Evolutionary conservation across 2,797 vertebrate species (phyloP).

Genomic region (Catamblyrhynchus diadema): DNA sequence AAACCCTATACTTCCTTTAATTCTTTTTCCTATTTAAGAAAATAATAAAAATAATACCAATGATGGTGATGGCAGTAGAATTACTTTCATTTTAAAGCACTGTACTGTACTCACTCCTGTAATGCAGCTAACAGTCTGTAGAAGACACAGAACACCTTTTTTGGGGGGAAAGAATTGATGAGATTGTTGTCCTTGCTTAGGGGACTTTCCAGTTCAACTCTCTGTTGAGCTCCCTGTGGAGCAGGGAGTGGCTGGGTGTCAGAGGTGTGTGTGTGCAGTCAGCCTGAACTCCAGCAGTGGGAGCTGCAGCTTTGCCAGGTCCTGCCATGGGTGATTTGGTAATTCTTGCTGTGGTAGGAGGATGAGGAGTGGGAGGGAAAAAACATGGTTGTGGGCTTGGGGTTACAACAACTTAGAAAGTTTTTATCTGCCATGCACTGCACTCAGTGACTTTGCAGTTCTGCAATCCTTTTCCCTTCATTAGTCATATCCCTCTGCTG

Average conservation of each 20-base stretch:
- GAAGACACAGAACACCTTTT: background rate
- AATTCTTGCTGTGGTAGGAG: background rate
- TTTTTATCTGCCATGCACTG: background rate
- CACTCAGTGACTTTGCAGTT: background rate
- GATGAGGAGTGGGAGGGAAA: background rate
- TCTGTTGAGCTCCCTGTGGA: background rate
- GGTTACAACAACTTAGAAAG: background rate
- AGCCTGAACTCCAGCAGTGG: background rate
- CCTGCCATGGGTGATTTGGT: background rate
- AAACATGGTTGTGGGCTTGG: background rate
- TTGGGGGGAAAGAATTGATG: background rate
- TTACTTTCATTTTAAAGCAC: background rate
- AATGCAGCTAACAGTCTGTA: background rate
- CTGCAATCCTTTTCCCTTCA: background rate
- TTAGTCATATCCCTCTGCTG: background rate
- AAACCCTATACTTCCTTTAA: background rate
- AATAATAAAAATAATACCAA: background rate
- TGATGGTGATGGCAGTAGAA: background rate
- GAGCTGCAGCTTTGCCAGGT: background rate
- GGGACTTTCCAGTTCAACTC: background rate
- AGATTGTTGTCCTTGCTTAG: background rate
- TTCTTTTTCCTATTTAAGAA: background rate
- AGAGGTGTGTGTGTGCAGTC: background rate
- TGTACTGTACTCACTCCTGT: background rate
- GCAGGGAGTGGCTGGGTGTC: background rate